Evolutionary conservation across 2,888 invertebrate species (phyloP).

Genomic region (Drosophila mayaguana): DNA sequence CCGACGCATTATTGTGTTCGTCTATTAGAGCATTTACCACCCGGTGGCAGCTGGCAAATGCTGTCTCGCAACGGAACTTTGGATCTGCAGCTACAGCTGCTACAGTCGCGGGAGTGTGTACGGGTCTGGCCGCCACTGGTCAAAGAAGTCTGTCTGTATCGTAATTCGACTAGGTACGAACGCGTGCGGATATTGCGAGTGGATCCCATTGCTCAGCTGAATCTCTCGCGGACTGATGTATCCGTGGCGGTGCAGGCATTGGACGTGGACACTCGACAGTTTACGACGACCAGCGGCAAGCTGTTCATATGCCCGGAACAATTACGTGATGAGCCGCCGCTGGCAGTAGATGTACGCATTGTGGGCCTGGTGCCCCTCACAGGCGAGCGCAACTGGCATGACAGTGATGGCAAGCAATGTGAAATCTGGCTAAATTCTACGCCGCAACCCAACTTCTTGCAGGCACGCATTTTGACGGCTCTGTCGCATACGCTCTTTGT

Average conservation of each 20-base stretch:
- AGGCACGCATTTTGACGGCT: constrained; percentile 47
- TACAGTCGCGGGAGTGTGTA: constrained; percentile 3
- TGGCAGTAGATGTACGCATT: constrained; percentile 54
- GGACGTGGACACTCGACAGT: constrained; percentile 58
- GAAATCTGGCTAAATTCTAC: constrained; percentile 29
- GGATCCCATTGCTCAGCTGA: constrained; percentile 32
- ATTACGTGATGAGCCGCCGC: constrained; percentile 21
- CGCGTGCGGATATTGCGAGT: constrained; percentile 58
- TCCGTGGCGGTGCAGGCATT: constrained; percentile 56
- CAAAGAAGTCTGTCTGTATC: constrained; percentile 43
- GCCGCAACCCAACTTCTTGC: constrained; percentile 44
- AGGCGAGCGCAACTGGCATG: constrained; percentile 56
- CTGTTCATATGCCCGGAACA: constrained; percentile 49
- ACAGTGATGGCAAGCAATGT: constrained; percentile 19
- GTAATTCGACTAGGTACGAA: constrained; percentile 25
- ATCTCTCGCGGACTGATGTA: constrained; percentile 40
- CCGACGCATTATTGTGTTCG: constrained; percentile 60
- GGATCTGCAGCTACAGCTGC: constrained; percentile 29
- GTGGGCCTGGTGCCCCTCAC: constrained; percentile 52
- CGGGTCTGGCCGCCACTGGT: constrained; percentile 58
- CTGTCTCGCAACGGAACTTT: not conserved
- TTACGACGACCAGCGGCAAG: constrained; percentile 33
- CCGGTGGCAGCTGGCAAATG: constrained; percentile 26
- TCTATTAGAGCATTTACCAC: constrained; percentile 52
- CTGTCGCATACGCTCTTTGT: constrained; percentile 56